Percentiles rank a stretch among this genome's conserved stretches.
phyloP scores from a whole-genome alignment of 2,113 vertebrate species.

The Carlito syrichta region DNA sequence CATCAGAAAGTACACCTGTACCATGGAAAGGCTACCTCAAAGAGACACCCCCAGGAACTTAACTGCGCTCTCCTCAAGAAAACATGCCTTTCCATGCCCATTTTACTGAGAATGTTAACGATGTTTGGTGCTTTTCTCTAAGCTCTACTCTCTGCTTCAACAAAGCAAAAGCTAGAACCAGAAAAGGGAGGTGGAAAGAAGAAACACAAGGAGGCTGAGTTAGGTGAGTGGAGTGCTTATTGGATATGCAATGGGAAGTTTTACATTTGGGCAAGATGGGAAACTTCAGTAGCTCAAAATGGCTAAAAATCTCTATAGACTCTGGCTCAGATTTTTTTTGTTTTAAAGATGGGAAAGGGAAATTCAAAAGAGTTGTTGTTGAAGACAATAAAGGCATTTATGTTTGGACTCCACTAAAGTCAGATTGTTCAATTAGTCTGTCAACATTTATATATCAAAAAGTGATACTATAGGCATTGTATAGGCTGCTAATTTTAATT shows the following conservation, averaged over 20 bases:
- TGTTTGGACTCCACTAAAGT: background rate
- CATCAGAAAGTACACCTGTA: background rate
- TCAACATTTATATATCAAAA: background rate
- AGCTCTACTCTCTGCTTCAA: background rate
- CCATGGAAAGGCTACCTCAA: background rate
- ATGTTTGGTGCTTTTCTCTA: background rate
- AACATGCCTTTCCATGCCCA: accelerated
- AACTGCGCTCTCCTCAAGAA: background rate
- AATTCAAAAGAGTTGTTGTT: background rate
- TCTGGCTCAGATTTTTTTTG: background rate
- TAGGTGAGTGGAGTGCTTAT: background rate
- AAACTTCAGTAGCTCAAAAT: background rate
- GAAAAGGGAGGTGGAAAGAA: background rate
- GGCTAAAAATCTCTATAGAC: background rate
- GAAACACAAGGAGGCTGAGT: background rate
- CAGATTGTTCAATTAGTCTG: background rate
- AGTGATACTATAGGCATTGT: background rate
- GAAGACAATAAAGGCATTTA: background rate
- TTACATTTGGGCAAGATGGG: background rate
- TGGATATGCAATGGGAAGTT: background rate
- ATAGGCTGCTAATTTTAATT: background rate
- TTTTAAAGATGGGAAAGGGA: background rate
- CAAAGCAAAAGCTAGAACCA: background rate
- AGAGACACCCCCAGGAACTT: background rate
- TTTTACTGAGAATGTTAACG: accelerated